Percentiles rank a stretch among this genome's conserved stretches.
Evolutionary conservation across 2,888 invertebrate genomes (phyloP).

Genomic region (Malthinus seriepunctatus): DNA sequence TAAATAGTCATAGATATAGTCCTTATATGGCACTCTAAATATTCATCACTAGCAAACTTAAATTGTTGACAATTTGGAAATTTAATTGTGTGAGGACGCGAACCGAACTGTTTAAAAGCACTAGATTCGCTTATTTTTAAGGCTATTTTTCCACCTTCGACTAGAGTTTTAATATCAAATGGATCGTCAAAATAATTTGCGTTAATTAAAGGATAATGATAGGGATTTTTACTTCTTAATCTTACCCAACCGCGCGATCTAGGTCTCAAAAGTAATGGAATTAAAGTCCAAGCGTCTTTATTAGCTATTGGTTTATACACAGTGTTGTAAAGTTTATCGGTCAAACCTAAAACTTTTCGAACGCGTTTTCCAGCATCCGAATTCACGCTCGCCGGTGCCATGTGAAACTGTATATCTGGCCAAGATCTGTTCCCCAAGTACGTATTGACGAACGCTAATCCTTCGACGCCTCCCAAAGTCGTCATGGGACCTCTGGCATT

Average conservation of each 20-base stretch:
- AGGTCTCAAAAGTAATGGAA: constrained; percentile 81
- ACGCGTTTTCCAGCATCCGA: constrained; percentile 75
- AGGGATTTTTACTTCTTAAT: constrained; percentile 80
- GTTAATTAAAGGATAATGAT: constrained; percentile 84
- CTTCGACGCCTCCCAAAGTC: constrained; percentile 84
- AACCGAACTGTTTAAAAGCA: constrained; percentile 80
- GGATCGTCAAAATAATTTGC: constrained; percentile 90
- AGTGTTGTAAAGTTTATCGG: constrained; percentile 77
- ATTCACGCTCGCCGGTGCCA: constrained; percentile 87
- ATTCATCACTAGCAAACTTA: constrained; percentile 76
- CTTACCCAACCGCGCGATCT: constrained; percentile 78
- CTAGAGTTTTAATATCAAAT: constrained; percentile 75
- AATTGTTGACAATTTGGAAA: constrained; percentile 78
- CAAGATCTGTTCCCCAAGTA: constrained; percentile 79
- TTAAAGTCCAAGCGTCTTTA: constrained; percentile 80
- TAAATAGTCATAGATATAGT: constrained; percentile 90
- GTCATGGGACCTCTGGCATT: constrained; percentile 85
- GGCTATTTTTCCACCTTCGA: constrained; percentile 81
- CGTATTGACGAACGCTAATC: constrained; percentile 84
- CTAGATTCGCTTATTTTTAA: constrained; percentile 72
- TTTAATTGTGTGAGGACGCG: constrained; percentile 72
- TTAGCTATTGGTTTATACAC: constrained; percentile 82
- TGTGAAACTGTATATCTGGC: constrained; percentile 91
- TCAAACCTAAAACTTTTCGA: constrained; percentile 76
- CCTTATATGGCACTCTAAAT: constrained; percentile 85